Percentiles rank a stretch among this genome's conserved stretches.
phyloP scores from a whole-genome alignment of 2,797 vertebrate species.

The Petrocephalus sullivani region DNA sequence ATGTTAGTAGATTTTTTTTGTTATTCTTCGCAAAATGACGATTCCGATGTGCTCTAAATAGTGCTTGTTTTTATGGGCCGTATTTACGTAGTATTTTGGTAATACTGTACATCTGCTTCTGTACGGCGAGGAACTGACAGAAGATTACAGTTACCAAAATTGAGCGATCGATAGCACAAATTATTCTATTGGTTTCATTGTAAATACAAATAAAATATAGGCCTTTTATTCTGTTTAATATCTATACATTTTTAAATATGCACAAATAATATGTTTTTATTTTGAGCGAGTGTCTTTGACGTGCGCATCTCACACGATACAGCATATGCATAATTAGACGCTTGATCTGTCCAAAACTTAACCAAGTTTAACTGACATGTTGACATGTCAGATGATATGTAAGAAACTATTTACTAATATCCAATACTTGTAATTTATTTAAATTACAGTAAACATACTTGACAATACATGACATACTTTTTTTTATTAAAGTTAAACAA shows the following conservation, averaged over 20 bases:
- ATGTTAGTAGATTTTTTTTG: background rate
- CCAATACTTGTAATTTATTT: background rate
- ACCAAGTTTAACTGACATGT: background rate
- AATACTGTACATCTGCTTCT: background rate
- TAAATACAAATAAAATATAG: background rate
- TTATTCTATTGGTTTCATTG: background rate
- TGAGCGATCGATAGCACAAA: background rate
- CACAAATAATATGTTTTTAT: background rate
- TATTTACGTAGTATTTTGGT: background rate
- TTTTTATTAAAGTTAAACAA: background rate
- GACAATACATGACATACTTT: background rate
- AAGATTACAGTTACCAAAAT: background rate
- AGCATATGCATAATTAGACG: background rate
- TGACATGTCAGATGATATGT: background rate
- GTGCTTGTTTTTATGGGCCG: conserved; percentile 1
- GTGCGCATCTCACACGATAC: background rate
- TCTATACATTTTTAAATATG: background rate
- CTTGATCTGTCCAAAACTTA: background rate
- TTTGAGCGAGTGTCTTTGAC: background rate
- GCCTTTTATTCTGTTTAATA: background rate
- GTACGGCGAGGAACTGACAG: background rate
- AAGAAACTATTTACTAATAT: background rate
- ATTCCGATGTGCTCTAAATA: conserved; percentile 24
- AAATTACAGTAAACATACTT: background rate
- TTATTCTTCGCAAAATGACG: conserved; percentile 18